Base-by-base conservation (phyloP, 1,140 invertebrate genomes). In the Aphidius gifuensis region DNA sequence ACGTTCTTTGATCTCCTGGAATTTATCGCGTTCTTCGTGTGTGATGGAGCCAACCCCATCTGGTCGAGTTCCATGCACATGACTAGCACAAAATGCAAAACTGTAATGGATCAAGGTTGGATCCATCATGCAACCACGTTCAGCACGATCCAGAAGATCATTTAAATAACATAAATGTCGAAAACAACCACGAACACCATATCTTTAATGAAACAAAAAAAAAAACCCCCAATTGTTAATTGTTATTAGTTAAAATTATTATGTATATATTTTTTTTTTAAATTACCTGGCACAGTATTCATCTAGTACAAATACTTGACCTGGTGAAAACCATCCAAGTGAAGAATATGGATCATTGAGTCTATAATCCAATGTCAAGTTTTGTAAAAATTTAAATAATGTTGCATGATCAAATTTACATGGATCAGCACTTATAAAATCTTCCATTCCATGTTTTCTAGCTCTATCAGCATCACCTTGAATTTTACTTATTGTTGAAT, bases 301-400 rank as follows among this genome's bases (percentile, higher is more conserved):
- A 79, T 99, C 97, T 55, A 99, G 80, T 8, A 98, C 93, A 82
- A 99, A 99, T 9, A 99, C 89, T 86, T 99, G 97, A 6, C 96
- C 97, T 0, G 97, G 97, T 70, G 96, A 98, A 77, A 99, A 99
- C 97, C 97, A 99, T 65, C 97, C 97, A 85, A 99, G 82, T 59
- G 96, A 99, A 73, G 95, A 97, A 77, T 97, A 99, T 3, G 94
- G 94, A 85, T 99, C 97, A 76, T 91, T 93, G 38, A 99, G 84
- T 71, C 97, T 87, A 82, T 96, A 99, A 73, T 98, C 96, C 46
- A 99, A 83, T 0, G 96, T 95, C 48, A 94, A 82, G 51, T 91
- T 93, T 80, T 99, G 97, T 47, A 99, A 82, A 53, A 90, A 87
- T 75, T 91, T 92, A 79, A 99, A 99, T 46, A 98, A 80, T 58